Conservation (phyloP, 1,140 invertebrate species). For the Rhizoglyphus robini region DNA sequence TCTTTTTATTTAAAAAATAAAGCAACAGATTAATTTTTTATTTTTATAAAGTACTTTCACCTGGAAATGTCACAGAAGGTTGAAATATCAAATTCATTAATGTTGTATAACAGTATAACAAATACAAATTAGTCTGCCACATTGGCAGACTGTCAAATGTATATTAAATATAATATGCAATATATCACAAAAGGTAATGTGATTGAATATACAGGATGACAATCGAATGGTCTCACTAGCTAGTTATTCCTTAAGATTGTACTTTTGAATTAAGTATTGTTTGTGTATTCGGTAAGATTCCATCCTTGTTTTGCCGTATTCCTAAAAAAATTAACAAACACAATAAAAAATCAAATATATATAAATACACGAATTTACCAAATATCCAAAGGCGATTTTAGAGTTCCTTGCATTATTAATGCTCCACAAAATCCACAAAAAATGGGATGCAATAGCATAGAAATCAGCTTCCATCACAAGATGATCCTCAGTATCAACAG, state of each 20-base stretch:
- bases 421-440: conserved; percentile 84
- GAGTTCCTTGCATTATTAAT: conserved; percentile 72
- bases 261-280: conserved; percentile 24
- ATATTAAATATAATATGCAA: too few relatives aligned
- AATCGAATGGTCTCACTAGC: neutral
- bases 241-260: neutral
- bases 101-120: too few relatives aligned
- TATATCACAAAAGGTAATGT: neutral
- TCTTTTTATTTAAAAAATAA: too few relatives aligned
- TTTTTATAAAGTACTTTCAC: too few relatives aligned
- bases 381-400: conserved; percentile 83
- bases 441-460: conserved; percentile 72
- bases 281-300: conserved; percentile 33
- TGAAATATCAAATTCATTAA: too few relatives aligned
- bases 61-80: too few relatives aligned
- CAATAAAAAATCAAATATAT: conserved; percentile 18
- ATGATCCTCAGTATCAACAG: conserved; percentile 30
- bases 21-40: too few relatives aligned
- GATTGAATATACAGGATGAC: neutral
- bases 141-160: too few relatives aligned
- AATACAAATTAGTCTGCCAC: too few relatives aligned
- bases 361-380: conserved; percentile 47
- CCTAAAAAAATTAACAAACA: conserved; percentile 27
- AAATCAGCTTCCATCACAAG: conserved; percentile 60
- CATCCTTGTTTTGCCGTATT: conserved; percentile 33